Percentiles rank a stretch among this genome's conserved stretches.
Evolutionary conservation across 35 echinoderm and acorn worm species (phyloP).

Genomic region (Holothuria glaberrima): DNA sequence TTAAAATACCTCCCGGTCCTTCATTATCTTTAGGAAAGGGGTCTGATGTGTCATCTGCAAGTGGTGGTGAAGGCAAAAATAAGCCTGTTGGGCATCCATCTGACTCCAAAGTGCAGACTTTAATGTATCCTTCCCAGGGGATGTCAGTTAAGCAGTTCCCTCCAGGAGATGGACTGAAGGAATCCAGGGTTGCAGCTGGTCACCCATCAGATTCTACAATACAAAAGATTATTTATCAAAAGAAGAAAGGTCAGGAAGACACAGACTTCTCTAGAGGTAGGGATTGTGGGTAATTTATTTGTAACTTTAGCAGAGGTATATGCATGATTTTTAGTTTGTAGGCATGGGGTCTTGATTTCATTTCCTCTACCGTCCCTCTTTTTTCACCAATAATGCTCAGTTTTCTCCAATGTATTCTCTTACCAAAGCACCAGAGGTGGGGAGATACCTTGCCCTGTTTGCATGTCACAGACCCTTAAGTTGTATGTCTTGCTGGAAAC

Average conservation of each 20-base stretch:
- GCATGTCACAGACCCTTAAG: no score
- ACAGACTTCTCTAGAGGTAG: not conserved
- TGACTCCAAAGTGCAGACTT: conserved; percentile 70
- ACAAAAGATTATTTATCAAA: conserved; percentile 68
- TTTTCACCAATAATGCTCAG: no score
- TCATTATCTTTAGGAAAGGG: not conserved
- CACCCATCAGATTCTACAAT: conserved; percentile 82
- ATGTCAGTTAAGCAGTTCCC: not conserved
- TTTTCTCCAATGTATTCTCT: no score
- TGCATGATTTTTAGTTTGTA: no score
- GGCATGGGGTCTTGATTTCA: no score
- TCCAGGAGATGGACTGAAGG: conserved; percentile 4
- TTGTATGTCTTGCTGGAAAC: no score
- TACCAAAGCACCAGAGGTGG: no score
- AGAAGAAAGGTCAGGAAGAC: not conserved
- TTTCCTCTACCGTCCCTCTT: no score
- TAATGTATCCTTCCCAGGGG: conserved; percentile 50
- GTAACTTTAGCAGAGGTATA: no score
- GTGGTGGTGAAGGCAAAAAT: not conserved
- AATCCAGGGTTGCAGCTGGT: not conserved
- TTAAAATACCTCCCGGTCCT: no score
- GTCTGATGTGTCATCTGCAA: not conserved
- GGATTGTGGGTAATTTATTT: no score
- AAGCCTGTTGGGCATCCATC: conserved; percentile 58
- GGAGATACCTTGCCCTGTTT: no score